These are phyloP conservation scores for Lasioglossum albipes DNA, from an alignment of 1,140 invertebrate species.

Conservation along the genomic window DNA sequence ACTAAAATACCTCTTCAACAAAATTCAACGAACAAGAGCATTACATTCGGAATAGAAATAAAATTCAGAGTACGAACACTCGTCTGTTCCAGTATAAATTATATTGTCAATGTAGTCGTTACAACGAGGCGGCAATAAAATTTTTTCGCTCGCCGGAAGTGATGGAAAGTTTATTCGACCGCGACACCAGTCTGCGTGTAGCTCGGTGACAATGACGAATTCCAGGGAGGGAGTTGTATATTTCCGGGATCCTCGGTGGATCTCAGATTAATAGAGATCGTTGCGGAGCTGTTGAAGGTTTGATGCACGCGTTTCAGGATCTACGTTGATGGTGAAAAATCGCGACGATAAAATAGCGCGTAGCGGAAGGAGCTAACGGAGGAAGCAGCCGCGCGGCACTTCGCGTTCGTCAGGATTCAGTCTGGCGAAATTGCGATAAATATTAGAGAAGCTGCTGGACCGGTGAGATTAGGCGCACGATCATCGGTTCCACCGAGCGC, in stretches of 20 bases:
- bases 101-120: too few species aligned
- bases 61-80: too few species aligned
- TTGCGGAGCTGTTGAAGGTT: not conserved
- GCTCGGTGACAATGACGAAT: not conserved
- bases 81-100: too few species aligned
- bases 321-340: not conserved
- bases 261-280: not conserved
- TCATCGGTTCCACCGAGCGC: not conserved
- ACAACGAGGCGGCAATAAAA: too few species aligned
- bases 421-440: not conserved
- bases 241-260: not conserved
- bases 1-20: too few species aligned
- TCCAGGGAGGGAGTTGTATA: not conserved
- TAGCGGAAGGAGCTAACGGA: not conserved
- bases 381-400: not conserved
- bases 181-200: too few species aligned
- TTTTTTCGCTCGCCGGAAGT: too few species aligned
- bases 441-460: not conserved
- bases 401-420: not conserved
- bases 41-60: too few species aligned
- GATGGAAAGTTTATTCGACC: too few species aligned
- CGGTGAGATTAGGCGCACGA: not conserved
- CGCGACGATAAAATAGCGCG: not conserved
- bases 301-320: not conserved
- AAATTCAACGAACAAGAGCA: too few species aligned